Evolutionary conservation across 2,888 invertebrate species (phyloP).

Genomic region (Conus canariensis): DNA sequence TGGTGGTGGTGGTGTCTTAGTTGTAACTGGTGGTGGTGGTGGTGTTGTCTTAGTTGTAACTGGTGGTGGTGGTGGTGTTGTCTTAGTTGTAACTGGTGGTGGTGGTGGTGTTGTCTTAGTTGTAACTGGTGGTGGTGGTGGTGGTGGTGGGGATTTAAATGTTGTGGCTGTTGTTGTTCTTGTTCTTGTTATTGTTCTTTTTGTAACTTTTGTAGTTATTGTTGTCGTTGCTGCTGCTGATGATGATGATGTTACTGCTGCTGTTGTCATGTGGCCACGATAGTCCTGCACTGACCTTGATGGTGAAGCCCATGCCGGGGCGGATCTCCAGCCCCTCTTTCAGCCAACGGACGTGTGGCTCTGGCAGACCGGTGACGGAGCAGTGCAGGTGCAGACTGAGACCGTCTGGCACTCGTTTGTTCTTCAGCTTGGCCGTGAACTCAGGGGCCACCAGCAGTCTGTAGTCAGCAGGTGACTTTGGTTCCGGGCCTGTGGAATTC

Average conservation of each 20-base stretch:
- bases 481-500: neutral
- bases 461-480: slow-evolving; percentile 43
- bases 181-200: neutral
- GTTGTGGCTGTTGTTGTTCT: too few species aligned
- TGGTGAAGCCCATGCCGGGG: slow-evolving; percentile 60
- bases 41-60: too few species aligned
- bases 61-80: too few species aligned
- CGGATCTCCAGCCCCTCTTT: slow-evolving; percentile 83
- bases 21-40: too few species aligned
- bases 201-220: neutral
- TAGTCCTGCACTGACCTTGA: slow-evolving; percentile 54
- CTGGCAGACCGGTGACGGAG: slow-evolving; percentile 87
- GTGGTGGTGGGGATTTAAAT: too few species aligned
- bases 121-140: too few species aligned
- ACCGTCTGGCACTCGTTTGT: slow-evolving; percentile 66
- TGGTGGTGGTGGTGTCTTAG: too few species aligned
- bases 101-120: too few species aligned
- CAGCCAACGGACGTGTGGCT: slow-evolving; percentile 90
- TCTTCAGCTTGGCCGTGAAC: slow-evolving; percentile 68
- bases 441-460: slow-evolving; percentile 65
- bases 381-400: slow-evolving; percentile 81
- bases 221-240: too few species aligned
- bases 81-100: too few species aligned
- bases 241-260: too few species aligned
- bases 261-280: too few species aligned